Percentiles rank a stretch among this genome's conserved stretches.
These are phyloP conservation scores for Phylloscopus whistleri DNA, from an alignment of 2,113 vertebrate species.

Conservation along the genomic window DNA sequence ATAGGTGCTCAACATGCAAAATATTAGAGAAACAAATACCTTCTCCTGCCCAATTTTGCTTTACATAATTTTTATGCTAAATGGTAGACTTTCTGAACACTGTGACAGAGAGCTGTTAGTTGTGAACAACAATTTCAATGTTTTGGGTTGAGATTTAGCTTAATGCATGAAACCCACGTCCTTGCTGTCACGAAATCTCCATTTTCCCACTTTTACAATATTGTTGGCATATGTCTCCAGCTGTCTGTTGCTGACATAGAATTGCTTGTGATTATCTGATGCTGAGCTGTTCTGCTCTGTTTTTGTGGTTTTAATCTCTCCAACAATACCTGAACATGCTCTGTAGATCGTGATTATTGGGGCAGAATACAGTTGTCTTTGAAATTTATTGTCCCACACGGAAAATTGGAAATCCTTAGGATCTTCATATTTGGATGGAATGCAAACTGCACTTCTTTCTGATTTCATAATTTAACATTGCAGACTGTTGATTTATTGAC, in stretches of 20 bases:
- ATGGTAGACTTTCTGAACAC: not conserved
- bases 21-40: not conserved
- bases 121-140: not conserved
- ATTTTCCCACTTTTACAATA: conserved; percentile 45
- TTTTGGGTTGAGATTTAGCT: conserved; percentile 5
- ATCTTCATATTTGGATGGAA: conserved; percentile 2
- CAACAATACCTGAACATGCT: conserved; percentile 43
- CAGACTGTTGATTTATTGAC: conserved; percentile 52
- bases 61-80: not conserved
- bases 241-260: conserved; percentile 53
- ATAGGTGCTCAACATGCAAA: not conserved
- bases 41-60: not conserved
- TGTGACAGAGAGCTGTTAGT: not conserved
- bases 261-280: conserved; percentile 64
- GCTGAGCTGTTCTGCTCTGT: conserved; percentile 47
- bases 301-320: conserved; percentile 57
- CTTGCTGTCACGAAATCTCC: conserved; percentile 43
- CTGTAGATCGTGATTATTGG: not conserved
- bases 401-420: conserved; percentile 3
- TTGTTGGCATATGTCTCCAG: conserved; percentile 57
- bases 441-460: not conserved
- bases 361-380: not conserved
- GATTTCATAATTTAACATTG: conserved; percentile 19
- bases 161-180: conserved; percentile 35
- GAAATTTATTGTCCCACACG: conserved; percentile 38